phyloP scores from a whole-genome alignment of 2,797 vertebrate genomes.

The Melanotaenia parkinsoni region DNA sequence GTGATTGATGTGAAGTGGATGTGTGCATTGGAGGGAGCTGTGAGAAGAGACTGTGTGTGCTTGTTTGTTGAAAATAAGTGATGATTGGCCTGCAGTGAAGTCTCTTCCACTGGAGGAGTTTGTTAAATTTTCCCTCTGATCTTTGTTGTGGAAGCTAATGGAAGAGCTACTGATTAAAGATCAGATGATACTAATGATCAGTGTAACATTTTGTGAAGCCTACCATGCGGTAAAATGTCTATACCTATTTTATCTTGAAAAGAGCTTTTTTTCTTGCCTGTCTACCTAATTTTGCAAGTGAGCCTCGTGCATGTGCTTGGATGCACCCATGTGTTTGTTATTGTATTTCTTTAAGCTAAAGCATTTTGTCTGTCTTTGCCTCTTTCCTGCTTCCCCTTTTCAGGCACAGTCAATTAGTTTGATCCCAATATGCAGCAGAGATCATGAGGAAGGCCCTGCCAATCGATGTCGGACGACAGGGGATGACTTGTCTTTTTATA shows the following conservation, averaged over 20 bases:
- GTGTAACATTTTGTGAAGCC: constrained; percentile 30
- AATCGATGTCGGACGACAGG: constrained; percentile 75
- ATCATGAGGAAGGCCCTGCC: constrained; percentile 71
- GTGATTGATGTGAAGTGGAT: constrained; percentile 78
- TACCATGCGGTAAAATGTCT: constrained; percentile 32
- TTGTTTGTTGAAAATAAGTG: constrained; percentile 47
- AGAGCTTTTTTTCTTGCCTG: background rate
- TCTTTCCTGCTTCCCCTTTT: constrained; percentile 52
- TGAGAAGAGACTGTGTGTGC: constrained; percentile 39
- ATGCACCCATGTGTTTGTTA: constrained; percentile 6
- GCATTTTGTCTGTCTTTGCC: constrained; percentile 67
- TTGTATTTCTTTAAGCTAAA: constrained; percentile 64
- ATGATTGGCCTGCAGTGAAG: constrained; percentile 33
- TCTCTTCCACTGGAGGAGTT: constrained; percentile 32
- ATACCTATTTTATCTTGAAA: constrained; percentile 22
- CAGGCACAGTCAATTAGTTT: constrained; percentile 75
- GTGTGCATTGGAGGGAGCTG: constrained; percentile 52
- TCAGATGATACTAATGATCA: constrained; percentile 46
- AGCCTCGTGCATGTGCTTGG: constrained; percentile 1
- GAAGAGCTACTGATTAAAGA: constrained; percentile 33
- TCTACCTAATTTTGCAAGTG: constrained; percentile 12
- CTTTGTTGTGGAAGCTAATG: constrained; percentile 31
- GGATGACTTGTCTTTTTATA: constrained; percentile 36
- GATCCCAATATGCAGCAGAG: constrained; percentile 80
- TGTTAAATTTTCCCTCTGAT: constrained; percentile 34